These are phyloP conservation scores for Phocides pigmalion DNA, from an alignment of 1,140 invertebrate genomes.

Conservation along the genomic window DNA sequence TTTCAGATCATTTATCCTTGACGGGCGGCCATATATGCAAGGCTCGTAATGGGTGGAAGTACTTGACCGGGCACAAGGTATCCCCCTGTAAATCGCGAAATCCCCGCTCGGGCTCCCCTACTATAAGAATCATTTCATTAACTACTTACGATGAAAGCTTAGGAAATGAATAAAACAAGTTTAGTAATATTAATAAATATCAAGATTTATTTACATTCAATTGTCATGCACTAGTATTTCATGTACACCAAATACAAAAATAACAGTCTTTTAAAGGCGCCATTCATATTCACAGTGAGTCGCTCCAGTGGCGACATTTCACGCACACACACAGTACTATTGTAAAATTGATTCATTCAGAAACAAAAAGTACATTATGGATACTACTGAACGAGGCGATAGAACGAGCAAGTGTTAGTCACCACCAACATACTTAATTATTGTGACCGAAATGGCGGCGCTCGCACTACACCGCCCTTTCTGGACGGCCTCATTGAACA, in stretches of 20 bases:
- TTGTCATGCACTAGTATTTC: constrained; percentile 20
- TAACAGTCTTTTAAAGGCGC: constrained; percentile 17
- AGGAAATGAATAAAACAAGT: not conserved
- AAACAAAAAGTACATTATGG: not conserved
- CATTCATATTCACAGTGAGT: not conserved
- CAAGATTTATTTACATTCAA: constrained; percentile 22
- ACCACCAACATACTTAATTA: no score
- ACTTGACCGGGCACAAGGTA: no score
- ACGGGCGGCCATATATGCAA: no score
- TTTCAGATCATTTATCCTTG: no score
- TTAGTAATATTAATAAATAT: constrained; percentile 4
- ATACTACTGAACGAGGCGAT: not conserved
- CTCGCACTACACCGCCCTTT: no score
- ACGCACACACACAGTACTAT: not conserved
- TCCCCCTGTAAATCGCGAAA: no score
- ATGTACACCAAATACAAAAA: constrained; percentile 25
- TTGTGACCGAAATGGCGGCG: no score
- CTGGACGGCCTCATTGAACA: no score
- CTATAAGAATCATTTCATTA: no score
- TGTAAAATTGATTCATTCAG: constrained; percentile 1
- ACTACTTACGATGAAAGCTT: no score
- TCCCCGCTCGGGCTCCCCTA: no score
- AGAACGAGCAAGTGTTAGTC: not conserved
- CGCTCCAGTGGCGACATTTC: not conserved
- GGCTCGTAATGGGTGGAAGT: no score